phyloP scores from a whole-genome alignment of 2,888 invertebrate species.

The Escarpia spicata region DNA sequence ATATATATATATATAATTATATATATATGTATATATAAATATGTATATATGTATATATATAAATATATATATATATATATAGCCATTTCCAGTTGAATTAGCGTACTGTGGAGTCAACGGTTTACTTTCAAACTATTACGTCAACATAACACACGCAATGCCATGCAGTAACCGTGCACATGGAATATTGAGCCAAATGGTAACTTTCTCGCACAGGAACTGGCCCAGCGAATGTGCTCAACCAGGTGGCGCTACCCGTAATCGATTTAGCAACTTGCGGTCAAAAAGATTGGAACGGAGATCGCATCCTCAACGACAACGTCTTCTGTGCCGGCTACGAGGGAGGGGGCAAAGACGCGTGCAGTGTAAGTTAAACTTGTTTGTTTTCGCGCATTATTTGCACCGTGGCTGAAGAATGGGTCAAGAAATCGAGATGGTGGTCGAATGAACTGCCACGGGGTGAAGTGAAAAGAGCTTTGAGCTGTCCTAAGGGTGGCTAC shows the following conservation, averaged over 20 bases:
- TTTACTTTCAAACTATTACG: too few relatives aligned
- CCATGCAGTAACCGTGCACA: background rate
- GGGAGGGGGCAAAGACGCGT: background rate
- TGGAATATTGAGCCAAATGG: background rate
- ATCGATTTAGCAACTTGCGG: conserved; percentile 45
- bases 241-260: conserved; percentile 50
- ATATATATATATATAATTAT: too few relatives aligned
- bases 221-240: conserved; percentile 42
- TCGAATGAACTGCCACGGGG: too few relatives aligned
- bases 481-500: too few relatives aligned
- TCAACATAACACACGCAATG: too few relatives aligned
- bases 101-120: too few relatives aligned
- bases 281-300: conserved; percentile 48
- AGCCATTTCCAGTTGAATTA: too few relatives aligned
- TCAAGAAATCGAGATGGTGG: too few relatives aligned
- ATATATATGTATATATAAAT: too few relatives aligned
- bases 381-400: background rate
- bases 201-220: background rate
- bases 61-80: too few relatives aligned
- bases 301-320: conserved; percentile 39
- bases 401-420: background rate
- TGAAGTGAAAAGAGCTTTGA: too few relatives aligned
- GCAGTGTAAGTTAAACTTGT: conserved; percentile 36
- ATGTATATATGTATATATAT: too few relatives aligned
- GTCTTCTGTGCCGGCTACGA: background rate